Evolutionary conservation across 35 echinoderm and acorn worm species (phyloP).

Genomic region (Lytechinus pictus): DNA sequence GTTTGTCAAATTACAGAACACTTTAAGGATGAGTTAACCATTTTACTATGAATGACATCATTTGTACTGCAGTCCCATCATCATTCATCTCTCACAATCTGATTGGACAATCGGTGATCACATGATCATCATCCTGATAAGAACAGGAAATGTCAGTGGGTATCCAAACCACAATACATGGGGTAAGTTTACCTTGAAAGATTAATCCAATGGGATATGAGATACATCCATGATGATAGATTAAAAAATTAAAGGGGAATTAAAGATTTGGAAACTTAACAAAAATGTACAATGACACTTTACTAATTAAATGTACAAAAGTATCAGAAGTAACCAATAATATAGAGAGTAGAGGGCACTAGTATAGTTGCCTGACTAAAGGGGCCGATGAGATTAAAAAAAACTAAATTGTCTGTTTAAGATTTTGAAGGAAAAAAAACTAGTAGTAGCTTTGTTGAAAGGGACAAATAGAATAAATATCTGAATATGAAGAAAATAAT

Average conservation of each 20-base stretch:
- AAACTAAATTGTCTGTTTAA: too few species aligned
- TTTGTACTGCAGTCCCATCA: not conserved
- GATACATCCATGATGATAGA: not conserved
- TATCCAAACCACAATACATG: constrained; percentile 11
- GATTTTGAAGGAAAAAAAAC: too few species aligned
- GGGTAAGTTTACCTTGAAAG: not conserved
- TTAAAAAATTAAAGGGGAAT: not conserved
- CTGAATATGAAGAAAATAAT: too few species aligned
- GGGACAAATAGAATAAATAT: too few species aligned
- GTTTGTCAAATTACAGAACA: not conserved
- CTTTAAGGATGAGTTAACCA: not conserved
- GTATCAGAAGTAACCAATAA: too few species aligned
- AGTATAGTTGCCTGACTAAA: too few species aligned
- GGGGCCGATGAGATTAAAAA: too few species aligned
- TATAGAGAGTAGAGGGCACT: too few species aligned
- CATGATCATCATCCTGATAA: not conserved
- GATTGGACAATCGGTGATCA: not conserved
- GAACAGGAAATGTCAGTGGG: not conserved
- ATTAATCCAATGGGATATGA: not conserved
- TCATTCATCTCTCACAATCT: not conserved
- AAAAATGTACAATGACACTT: too few species aligned
- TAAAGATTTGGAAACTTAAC: not conserved
- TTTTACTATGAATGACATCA: not conserved
- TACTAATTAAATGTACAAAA: too few species aligned
- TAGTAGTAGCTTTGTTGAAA: too few species aligned